These are phyloP conservation scores for Paramuricea clavata DNA, from an alignment of 92 coral and sea anemone genomes.

Conservation along the genomic window DNA sequence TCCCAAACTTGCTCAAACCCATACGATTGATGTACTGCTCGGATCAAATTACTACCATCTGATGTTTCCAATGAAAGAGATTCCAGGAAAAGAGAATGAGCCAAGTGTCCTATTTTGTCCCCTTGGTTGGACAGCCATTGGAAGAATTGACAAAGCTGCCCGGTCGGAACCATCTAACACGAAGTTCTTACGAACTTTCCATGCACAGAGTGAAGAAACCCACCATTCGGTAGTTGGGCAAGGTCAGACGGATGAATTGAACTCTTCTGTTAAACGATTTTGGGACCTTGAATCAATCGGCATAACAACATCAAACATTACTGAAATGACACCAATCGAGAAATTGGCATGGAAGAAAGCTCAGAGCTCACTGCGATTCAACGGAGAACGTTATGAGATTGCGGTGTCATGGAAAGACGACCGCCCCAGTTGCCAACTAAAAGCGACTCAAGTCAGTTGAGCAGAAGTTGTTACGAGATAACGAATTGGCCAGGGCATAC, in stretches of 20 bases:
- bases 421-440: slow-evolving; percentile 64
- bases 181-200: neutral
- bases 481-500: slow-evolving; percentile 46
- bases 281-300: slow-evolving; percentile 67
- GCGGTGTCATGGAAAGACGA: slow-evolving; percentile 68
- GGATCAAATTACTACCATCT: slow-evolving; percentile 54
- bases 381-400: slow-evolving; percentile 47
- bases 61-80: slow-evolving; percentile 43
- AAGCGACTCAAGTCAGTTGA: slow-evolving; percentile 49
- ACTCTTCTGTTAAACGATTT: slow-evolving; percentile 24
- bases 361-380: slow-evolving; percentile 38
- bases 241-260: neutral
- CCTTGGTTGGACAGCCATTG: neutral
- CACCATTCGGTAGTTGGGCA: neutral
- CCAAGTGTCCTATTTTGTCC: neutral
- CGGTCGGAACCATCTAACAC: neutral
- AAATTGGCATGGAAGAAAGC: slow-evolving; percentile 56
- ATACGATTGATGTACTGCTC: slow-evolving; percentile 27
- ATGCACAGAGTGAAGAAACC: neutral
- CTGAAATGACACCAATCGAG: slow-evolving; percentile 58
- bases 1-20: slow-evolving; percentile 39
- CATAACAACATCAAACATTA: slow-evolving; percentile 26
- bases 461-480: slow-evolving; percentile 32
- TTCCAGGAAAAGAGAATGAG: slow-evolving; percentile 20
- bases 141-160: neutral